Percentiles rank a stretch among this genome's conserved stretches.
These are phyloP conservation scores for Nymphalis io DNA, from an alignment of 1,140 invertebrate genomes.

Conservation along the genomic window DNA sequence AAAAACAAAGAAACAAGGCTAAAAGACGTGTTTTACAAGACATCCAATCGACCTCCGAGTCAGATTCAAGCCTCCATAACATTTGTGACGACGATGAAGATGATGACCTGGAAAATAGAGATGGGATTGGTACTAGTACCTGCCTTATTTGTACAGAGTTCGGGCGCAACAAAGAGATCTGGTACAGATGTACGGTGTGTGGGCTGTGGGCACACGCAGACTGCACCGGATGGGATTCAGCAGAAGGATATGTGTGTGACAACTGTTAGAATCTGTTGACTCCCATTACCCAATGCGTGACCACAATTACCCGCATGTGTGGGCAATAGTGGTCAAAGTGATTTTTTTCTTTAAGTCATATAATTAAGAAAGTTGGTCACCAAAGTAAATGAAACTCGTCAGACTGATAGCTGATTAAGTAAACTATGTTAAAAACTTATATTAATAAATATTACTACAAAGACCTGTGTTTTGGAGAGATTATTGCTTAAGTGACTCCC, in stretches of 20 bases:
- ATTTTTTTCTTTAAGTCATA: too few relatives aligned
- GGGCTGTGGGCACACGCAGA: conserved; percentile 20
- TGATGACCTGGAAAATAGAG: conserved; percentile 35
- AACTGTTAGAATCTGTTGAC: conserved; percentile 45
- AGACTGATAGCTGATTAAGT: too few relatives aligned
- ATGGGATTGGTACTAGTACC: too few relatives aligned
- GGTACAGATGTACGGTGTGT: conserved; percentile 39
- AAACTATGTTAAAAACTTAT: too few relatives aligned
- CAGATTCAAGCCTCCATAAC: conserved; percentile 45
- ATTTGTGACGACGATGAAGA: conserved; percentile 55
- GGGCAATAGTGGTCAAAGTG: too few relatives aligned
- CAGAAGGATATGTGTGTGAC: conserved; percentile 35
- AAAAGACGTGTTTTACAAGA: conserved; percentile 47
- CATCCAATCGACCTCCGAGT: conserved; percentile 46
- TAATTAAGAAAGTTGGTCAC: too few relatives aligned
- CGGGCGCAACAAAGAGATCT: conserved; percentile 50
- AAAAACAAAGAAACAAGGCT: conserved; percentile 40
- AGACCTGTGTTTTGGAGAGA: too few relatives aligned
- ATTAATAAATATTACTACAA: conserved; percentile 7
- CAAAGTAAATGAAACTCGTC: too few relatives aligned
- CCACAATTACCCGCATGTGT: conserved; percentile 6
- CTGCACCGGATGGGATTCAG: conserved; percentile 28
- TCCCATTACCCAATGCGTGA: conserved; percentile 39
- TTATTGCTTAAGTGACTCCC: too few relatives aligned
- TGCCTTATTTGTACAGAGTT: conserved; percentile 51